A percentile compares a stretch with the other conserved stretches of the same genome.
phyloP scores from a whole-genome alignment of 1,140 invertebrate species.

The Psilanteris sp. region DNA sequence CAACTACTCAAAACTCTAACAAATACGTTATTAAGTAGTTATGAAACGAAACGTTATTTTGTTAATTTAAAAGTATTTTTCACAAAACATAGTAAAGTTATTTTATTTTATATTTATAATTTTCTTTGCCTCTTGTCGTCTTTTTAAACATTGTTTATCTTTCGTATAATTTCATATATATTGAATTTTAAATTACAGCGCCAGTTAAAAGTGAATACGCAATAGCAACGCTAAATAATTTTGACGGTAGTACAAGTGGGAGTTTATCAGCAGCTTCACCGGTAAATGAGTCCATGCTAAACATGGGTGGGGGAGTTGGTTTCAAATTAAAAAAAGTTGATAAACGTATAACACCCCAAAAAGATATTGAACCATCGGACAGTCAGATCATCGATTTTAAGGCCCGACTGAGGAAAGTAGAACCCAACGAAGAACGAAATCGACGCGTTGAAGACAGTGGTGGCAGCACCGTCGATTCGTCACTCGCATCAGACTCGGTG shows the following conservation, averaged over 20 bases:
- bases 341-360: constrained; percentile 76
- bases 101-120: too few species aligned
- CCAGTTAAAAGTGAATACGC: constrained; percentile 73
- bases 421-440: constrained; percentile 78
- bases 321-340: constrained; percentile 85
- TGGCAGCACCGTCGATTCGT: constrained; percentile 71
- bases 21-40: too few species aligned
- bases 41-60: too few species aligned
- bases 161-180: too few species aligned
- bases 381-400: constrained; percentile 90
- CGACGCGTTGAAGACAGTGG: constrained; percentile 74
- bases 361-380: constrained; percentile 80
- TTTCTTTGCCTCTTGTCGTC: too few species aligned
- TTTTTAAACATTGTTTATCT: too few species aligned
- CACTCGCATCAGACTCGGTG: constrained; percentile 68
- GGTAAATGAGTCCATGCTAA: constrained; percentile 62
- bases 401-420: constrained; percentile 90
- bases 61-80: too few species aligned
- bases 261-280: constrained; percentile 61
- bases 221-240: constrained; percentile 52
- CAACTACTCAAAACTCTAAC: too few species aligned
- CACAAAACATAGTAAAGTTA: too few species aligned
- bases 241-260: neutral
- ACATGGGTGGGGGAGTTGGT: constrained; percentile 65
- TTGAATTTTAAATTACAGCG: too few species aligned